Evolutionary conservation across 2,888 invertebrate genomes (phyloP).

Genomic region (Pediacus dermestoides): DNA sequence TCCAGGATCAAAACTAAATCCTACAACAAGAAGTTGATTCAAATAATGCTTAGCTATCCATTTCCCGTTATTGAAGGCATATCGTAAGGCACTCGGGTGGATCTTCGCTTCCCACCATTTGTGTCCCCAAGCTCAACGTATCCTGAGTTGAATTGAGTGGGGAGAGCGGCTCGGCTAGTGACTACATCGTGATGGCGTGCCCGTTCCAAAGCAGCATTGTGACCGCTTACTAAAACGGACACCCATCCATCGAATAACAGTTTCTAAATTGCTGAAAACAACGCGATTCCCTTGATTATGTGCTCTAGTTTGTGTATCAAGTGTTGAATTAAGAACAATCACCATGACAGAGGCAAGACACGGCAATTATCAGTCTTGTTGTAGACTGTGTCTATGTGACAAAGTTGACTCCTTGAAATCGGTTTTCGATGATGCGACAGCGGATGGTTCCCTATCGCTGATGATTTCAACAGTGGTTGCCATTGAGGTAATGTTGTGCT

Average conservation of each 20-base stretch:
- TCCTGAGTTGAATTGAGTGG: slow-evolving; percentile 28
- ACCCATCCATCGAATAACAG: slow-evolving; percentile 16
- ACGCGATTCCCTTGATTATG: slow-evolving; percentile 5
- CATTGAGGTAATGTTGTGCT: slow-evolving; percentile 67
- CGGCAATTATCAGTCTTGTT: slow-evolving; percentile 42
- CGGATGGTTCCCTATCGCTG: slow-evolving; percentile 52
- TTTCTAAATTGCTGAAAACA: slow-evolving; percentile 12
- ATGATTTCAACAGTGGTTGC: slow-evolving; percentile 65
- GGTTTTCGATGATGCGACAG: slow-evolving; percentile 39
- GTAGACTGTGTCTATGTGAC: slow-evolving; percentile 47
- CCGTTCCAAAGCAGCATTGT: slow-evolving; percentile 25
- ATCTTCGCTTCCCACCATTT: slow-evolving; percentile 27
- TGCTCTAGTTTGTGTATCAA: background rate
- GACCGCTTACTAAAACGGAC: slow-evolving; percentile 23
- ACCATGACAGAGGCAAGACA: slow-evolving; percentile 22
- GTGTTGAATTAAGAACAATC: slow-evolving; percentile 6
- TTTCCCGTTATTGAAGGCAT: too few relatives aligned
- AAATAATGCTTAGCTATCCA: too few relatives aligned
- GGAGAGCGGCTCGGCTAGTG: slow-evolving; percentile 20
- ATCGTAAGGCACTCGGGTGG: too few relatives aligned
- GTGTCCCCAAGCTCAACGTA: slow-evolving; percentile 25
- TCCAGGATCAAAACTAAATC: too few relatives aligned
- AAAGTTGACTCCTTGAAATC: slow-evolving; percentile 42
- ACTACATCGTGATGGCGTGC: slow-evolving; percentile 30
- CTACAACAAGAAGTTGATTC: too few relatives aligned